phyloP scores from a whole-genome alignment of 2,888 invertebrate genomes.

The Drosophila histrio region DNA sequence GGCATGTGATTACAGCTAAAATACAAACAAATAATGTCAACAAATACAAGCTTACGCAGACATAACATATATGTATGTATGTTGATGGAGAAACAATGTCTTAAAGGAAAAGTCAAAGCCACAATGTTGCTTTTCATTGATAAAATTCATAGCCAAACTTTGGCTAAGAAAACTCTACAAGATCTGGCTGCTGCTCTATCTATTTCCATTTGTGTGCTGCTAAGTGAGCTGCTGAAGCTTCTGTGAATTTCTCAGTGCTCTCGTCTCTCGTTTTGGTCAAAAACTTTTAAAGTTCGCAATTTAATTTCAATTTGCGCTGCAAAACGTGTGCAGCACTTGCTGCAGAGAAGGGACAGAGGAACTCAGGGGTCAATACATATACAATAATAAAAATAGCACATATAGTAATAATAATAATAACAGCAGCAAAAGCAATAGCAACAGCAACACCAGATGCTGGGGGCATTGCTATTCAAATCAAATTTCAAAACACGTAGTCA shows the following conservation, averaged over 20 bases:
- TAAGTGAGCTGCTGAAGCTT: conserved; percentile 32
- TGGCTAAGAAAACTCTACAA: conserved; percentile 4
- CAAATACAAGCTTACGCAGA: not conserved
- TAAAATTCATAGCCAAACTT: conserved; percentile 28
- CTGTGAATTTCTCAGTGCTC: not conserved
- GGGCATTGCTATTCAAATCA: conserved; percentile 47
- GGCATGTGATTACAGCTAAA: conserved; percentile 45
- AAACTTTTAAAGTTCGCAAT: conserved; percentile 77
- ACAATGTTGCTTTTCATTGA: conserved; percentile 24
- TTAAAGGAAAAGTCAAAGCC: conserved; percentile 7
- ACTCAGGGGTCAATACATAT: conserved; percentile 8
- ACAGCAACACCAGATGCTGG: conserved; percentile 20
- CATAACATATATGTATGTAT: not conserved
- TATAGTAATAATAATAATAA: conserved; percentile 62
- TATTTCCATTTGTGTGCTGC: conserved; percentile 11
- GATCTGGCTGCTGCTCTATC: conserved; percentile 1
- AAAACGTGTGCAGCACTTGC: conserved; percentile 37
- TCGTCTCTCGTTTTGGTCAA: conserved; percentile 58
- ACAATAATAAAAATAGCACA: conserved; percentile 41
- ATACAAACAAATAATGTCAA: conserved; percentile 36
- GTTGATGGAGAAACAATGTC: conserved; percentile 4
- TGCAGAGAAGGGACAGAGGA: not conserved
- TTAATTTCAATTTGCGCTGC: conserved; percentile 75
- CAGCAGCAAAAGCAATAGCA: conserved; percentile 25
- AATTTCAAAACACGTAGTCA: conserved; percentile 71